These are phyloP conservation scores for Erythrolamprus reginae DNA, from an alignment of 2,113 vertebrate genomes.

Conservation along the genomic window DNA sequence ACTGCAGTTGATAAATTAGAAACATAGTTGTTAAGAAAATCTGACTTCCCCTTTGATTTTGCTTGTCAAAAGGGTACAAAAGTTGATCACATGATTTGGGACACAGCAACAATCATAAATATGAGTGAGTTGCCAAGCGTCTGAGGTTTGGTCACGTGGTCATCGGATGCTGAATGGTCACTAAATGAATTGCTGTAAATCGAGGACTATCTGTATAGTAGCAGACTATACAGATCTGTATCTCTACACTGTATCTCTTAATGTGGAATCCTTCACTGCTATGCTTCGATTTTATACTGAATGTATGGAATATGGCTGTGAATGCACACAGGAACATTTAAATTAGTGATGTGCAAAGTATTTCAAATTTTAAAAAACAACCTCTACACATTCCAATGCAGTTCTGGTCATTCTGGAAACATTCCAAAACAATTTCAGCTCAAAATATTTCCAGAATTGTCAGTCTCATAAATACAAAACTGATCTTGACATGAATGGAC, in stretches of 20 bases:
- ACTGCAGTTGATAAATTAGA: background rate
- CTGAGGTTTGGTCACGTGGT: background rate
- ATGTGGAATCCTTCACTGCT: background rate
- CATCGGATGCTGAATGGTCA: background rate
- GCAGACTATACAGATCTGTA: background rate
- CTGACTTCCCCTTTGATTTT: background rate
- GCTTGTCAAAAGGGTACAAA: background rate
- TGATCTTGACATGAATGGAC: background rate
- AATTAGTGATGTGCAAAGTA: background rate
- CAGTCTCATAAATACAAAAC: background rate
- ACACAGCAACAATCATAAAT: background rate
- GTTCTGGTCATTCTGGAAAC: background rate
- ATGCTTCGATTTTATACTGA: background rate
- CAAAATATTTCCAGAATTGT: background rate
- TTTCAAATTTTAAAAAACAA: background rate
- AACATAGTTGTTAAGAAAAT: background rate
- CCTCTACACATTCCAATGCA: background rate
- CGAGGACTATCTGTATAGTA: background rate
- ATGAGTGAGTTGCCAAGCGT: background rate
- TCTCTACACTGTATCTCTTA: no score
- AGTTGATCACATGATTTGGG: background rate
- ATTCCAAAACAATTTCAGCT: background rate
- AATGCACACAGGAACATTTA: background rate
- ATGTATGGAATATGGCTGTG: background rate
- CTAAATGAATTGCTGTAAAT: background rate